Percentiles rank a stretch among this genome's conserved stretches.
phyloP scores from a whole-genome alignment of 2,888 invertebrate genomes.

The Cosmia pyralina region DNA sequence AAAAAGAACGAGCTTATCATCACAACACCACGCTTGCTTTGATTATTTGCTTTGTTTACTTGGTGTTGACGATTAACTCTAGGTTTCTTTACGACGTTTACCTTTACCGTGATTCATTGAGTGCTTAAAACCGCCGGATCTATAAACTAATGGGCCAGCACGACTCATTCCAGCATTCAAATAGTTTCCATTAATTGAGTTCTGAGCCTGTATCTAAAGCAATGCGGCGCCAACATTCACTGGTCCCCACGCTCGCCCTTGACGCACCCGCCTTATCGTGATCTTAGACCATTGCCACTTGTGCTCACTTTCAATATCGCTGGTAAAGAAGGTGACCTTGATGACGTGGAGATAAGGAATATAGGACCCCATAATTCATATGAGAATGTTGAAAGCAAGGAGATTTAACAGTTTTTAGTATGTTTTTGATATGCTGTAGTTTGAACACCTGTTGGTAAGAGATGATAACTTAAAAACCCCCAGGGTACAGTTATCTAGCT shows the following conservation, averaged over 20 bases:
- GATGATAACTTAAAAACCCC: too few species aligned
- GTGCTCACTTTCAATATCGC: constrained; percentile 52
- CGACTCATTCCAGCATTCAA: constrained; percentile 24
- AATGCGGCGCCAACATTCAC: constrained; percentile 79
- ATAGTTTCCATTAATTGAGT: constrained; percentile 46
- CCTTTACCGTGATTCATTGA: constrained; percentile 3
- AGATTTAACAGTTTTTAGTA: neutral
- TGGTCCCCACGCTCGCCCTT: constrained; percentile 78
- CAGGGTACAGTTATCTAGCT: too few species aligned
- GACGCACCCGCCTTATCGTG: constrained; percentile 63
- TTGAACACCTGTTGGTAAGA: too few species aligned
- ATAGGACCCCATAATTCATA: neutral
- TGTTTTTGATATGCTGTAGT: too few species aligned
- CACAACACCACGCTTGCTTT: neutral
- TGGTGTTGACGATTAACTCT: neutral
- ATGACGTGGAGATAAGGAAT: constrained; percentile 6
- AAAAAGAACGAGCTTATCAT: neutral
- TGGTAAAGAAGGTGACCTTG: constrained; percentile 27
- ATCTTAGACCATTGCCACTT: constrained; percentile 55
- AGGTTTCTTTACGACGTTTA: neutral
- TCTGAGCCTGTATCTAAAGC: constrained; percentile 36
- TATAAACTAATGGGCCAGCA: constrained; percentile 28
- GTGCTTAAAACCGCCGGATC: constrained; percentile 17
- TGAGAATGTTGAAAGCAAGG: neutral
- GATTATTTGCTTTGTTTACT: neutral